Base-by-base conservation (phyloP, 2,113 vertebrate genomes). In the Leucoraja erinaceus region DNA sequence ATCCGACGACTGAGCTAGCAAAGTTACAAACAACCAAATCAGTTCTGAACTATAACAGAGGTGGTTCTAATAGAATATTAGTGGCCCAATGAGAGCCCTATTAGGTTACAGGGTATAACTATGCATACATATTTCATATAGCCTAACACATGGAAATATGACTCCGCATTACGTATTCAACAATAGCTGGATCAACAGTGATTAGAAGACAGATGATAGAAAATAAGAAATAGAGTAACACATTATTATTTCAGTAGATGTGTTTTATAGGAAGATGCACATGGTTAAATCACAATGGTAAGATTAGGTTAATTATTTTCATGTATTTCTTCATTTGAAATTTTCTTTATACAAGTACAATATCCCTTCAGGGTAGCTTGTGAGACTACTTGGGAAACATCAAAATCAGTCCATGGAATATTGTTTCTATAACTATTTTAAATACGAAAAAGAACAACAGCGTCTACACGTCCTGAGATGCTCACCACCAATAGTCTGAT, bases 1-100 rank as follows among this genome's bases (percentile, higher is more conserved):
- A 96, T 96, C 95, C 94, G 95, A 95, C 94, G 95, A 97, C 96
- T 96, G 97, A 97, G 96, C 96, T 96, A 95, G 96, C 95, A 96
- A 97, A 97, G 95, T 97, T 96, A 96, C 95, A 93, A 93, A 91
- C 93, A 81, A 91, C 76, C 54, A 70, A 78, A 84, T 91, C 75
- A 84, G 92, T 28, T n/a, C 88, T 93, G 93, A 93, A 91, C 66
- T 91, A 91, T 72, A 93, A 38, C 70, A 75, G 78, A 47, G 66
- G 70, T 54, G 78, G 25, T 91, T 91, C 68, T 74, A 70, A 91
- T 91, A 70, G 68, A 91, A 91, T 91, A 91, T 70, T 91, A 70
- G 66, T 74, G 90, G 33, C 31, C 63, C 18, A 91, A 91, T 72
- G 25, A 91, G 90, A 91, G 28, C 31, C 70, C 38, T 91, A 91